Conservation (phyloP, 2,888 invertebrate genomes). For the Acanthosepion lycidas region DNA sequence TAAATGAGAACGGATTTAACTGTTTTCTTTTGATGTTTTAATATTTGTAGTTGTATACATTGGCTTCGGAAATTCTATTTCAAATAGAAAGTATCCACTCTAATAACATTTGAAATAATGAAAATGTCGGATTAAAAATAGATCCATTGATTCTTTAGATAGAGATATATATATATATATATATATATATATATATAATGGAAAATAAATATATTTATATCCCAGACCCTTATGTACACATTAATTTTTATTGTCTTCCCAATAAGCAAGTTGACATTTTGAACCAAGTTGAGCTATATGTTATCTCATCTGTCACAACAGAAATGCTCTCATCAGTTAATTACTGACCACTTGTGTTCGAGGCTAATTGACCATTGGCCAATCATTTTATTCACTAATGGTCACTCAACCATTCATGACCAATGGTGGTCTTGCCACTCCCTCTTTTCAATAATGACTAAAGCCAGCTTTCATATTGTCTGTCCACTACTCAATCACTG, state of each 20-base stretch:
- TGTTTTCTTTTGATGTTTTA: too few relatives aligned
- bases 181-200: too few relatives aligned
- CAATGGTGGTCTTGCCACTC: background rate
- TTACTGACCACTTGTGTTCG: background rate
- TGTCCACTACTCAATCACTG: conserved; percentile 1
- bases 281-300: background rate
- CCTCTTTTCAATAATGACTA: background rate
- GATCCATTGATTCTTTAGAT: too few relatives aligned
- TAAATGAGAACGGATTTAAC: too few relatives aligned
- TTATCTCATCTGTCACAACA: background rate
- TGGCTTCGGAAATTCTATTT: too few relatives aligned
- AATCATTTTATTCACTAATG: background rate
- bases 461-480: background rate
- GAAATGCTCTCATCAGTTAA: background rate
- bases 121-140: too few relatives aligned
- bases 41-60: too few relatives aligned
- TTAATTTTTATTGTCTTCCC: background rate
- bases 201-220: too few relatives aligned
- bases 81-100: too few relatives aligned
- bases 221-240: too few relatives aligned
- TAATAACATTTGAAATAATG: too few relatives aligned
- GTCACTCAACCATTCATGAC: conserved; percentile 11
- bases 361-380: background rate
- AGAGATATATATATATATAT: too few relatives aligned
- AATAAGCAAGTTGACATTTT: background rate